Evolutionary conservation across 2,797 vertebrate genomes (phyloP).

Genomic region (Sylvia borin): DNA sequence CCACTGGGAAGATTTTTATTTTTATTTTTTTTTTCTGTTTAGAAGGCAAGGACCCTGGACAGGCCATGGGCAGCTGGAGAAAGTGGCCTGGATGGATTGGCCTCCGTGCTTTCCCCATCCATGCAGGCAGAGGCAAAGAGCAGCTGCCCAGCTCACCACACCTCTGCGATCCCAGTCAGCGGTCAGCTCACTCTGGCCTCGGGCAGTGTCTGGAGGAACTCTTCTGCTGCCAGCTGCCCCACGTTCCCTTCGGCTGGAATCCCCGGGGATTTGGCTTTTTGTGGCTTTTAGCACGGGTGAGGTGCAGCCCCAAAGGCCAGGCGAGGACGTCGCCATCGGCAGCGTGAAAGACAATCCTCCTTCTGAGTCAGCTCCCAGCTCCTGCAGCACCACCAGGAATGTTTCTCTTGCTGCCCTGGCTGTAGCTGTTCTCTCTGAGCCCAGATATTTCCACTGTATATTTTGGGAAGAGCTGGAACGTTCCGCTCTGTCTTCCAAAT

Average conservation of each 20-base stretch:
- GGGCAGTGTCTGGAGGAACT: background rate
- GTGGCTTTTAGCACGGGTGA: background rate
- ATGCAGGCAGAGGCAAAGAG: background rate
- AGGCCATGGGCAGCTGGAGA: background rate
- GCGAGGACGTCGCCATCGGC: background rate
- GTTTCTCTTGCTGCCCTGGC: slow-evolving; percentile 30
- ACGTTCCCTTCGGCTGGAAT: background rate
- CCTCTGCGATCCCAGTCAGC: slow-evolving; percentile 30
- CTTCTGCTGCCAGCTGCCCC: background rate
- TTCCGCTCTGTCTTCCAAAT: slow-evolving; percentile 43
- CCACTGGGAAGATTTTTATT: background rate
- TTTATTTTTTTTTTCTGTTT: background rate
- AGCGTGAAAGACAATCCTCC: background rate
- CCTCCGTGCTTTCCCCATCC: background rate
- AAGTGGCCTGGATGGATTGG: background rate
- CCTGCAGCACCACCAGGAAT: background rate
- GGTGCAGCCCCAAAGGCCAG: slow-evolving; percentile 22
- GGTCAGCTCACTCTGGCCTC: slow-evolving; percentile 40
- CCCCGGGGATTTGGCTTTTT: background rate
- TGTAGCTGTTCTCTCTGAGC: background rate
- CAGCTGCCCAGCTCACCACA: background rate
- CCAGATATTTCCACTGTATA: slow-evolving; percentile 52
- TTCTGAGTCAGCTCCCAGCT: slow-evolving; percentile 38
- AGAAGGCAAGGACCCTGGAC: accelerated
- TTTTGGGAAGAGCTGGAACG: slow-evolving; percentile 44